Evolutionary conservation across 2,797 vertebrate species (phyloP).

Genomic region (Discoglossus pictus): DNA sequence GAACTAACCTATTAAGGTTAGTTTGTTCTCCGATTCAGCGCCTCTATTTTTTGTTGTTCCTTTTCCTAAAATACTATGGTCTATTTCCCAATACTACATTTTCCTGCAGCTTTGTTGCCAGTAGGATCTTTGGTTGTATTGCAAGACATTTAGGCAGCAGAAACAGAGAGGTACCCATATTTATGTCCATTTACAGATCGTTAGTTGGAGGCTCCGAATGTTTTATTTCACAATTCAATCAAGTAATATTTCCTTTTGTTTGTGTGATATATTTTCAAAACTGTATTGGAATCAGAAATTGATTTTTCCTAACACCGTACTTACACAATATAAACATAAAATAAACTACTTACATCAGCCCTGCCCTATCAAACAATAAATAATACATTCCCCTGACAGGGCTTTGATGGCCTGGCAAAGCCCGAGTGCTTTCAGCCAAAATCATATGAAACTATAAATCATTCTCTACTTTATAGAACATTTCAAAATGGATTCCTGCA

Average conservation of each 20-base stretch:
- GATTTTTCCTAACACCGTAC: conserved; percentile 71
- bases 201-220: too few species aligned
- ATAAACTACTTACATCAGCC: conserved; percentile 74
- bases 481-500: conserved; percentile 81
- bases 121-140: too few species aligned
- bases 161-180: too few species aligned
- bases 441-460: conserved; percentile 85
- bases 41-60: too few species aligned
- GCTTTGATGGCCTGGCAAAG: conserved; percentile 83
- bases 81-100: too few species aligned
- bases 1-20: too few species aligned
- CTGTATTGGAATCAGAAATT: conserved; percentile 64
- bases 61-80: too few species aligned
- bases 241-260: conserved; percentile 44
- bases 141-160: too few species aligned
- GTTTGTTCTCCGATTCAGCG: too few species aligned
- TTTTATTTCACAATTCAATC: conserved; percentile 1
- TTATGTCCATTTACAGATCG: too few species aligned
- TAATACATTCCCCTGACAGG: conserved; percentile 78
- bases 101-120: too few species aligned
- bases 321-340: conserved; percentile 80
- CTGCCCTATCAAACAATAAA: conserved; percentile 76
- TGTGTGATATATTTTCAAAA: conserved; percentile 54
- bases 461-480: conserved; percentile 82
- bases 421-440: conserved; percentile 79